Percentiles rank a stretch among this genome's conserved stretches.
Conservation (phyloP, 2,113 vertebrate genomes). For the Alectura lathami region DNA sequence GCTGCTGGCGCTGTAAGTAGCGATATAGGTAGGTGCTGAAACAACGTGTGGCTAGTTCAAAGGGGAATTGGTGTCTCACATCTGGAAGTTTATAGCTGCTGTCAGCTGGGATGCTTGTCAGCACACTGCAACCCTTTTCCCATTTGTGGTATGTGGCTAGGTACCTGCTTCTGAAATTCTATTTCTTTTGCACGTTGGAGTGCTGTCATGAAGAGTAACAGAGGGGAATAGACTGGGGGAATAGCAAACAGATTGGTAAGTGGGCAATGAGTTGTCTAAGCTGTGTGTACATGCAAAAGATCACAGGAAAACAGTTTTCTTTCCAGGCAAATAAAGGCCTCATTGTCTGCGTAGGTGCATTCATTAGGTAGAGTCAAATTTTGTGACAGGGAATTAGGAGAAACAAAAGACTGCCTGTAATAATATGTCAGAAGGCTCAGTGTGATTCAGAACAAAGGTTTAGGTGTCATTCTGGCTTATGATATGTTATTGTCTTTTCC, state of each 20-base stretch:
- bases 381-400: background rate
- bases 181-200: background rate
- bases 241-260: background rate
- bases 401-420: background rate
- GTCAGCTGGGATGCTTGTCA: background rate
- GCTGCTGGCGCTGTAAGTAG: background rate
- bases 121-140: background rate
- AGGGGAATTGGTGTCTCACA: background rate
- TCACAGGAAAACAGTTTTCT: background rate
- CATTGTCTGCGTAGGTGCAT: background rate
- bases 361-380: background rate
- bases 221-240: background rate
- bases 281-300: background rate
- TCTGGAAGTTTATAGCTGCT: background rate
- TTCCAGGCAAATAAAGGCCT: background rate
- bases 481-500: background rate
- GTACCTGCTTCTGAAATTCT: background rate
- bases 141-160: background rate
- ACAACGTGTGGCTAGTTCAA: background rate
- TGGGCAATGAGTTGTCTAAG: background rate
- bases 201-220: background rate
- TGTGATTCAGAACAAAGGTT: conserved; percentile 19
- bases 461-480: background rate
- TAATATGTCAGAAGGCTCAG: background rate
- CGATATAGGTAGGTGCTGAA: background rate